These are phyloP conservation scores for Oncorhynchus clarkii DNA, from an alignment of 2,113 vertebrate species.

Conservation along the genomic window DNA sequence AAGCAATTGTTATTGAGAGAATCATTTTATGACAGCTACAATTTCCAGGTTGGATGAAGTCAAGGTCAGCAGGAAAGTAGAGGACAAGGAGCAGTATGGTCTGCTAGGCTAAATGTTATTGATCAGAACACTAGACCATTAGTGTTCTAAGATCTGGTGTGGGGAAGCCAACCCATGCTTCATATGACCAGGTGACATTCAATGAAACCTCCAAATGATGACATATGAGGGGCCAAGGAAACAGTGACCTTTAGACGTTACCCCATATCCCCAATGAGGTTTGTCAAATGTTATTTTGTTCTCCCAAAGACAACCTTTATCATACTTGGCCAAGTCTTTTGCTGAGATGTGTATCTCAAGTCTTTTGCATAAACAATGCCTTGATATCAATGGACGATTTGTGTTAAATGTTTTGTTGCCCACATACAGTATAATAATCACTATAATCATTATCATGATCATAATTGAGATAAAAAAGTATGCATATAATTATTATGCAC, in stretches of 20 bases:
- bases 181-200: constrained; percentile 47
- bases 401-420: not conserved
- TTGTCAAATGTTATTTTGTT: not conserved
- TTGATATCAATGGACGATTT: not conserved
- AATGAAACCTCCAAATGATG: constrained; percentile 53
- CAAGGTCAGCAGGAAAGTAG: constrained; percentile 29
- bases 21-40: not conserved
- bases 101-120: constrained; percentile 47
- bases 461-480: not conserved
- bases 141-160: constrained; percentile 33
- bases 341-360: not conserved
- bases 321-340: not conserved
- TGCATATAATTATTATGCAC: not conserved
- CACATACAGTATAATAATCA: not conserved
- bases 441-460: not conserved
- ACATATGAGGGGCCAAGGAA: constrained; percentile 52
- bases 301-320: not conserved
- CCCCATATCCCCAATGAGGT: not conserved
- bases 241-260: constrained; percentile 53
- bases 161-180: constrained; percentile 19
- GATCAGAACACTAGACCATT: constrained; percentile 37
- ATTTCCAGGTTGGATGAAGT: constrained; percentile 20
- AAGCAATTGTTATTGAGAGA: constrained; percentile 7
- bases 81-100: constrained; percentile 25
- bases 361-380: not conserved